Evolutionary conservation across 2,113 vertebrate genomes (phyloP), one percentile per base, ranked within the genome.

Genomic region (Maccullochella peelii): DNA sequence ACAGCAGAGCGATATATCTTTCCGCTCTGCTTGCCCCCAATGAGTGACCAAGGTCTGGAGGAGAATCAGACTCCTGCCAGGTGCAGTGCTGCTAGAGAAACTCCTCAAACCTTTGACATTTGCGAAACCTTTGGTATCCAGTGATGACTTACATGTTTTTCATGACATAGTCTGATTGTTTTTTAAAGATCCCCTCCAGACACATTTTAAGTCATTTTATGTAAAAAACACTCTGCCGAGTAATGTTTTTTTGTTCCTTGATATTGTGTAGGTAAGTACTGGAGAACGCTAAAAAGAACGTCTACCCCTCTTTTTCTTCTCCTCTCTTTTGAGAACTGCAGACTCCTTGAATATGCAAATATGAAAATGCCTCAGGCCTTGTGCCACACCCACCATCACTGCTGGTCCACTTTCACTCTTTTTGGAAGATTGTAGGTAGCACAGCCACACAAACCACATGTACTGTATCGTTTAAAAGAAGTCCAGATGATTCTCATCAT

Each of bases 81-180:
- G 73, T 63, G 40, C 68, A 80, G 82, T 63, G 90, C 87, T 93
- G 91, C 88, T 92, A 87, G 30, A 86, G 49, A 79, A 61, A 75
- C 67, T 70, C 30, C 47, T 82, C 14, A 62, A 62, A 83, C 52
- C 54, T 27, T 71, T 69, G 47, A 79, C 65, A 65, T 73, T 40
- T 74, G 77, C 23, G 8, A 73, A 83, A 77, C 16, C 55, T 55
- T 71, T 12, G 25, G 79, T 85, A 68, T 40, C 76, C n/a, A 16
- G 70, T 71, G 63, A 73, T 55, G 33, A 80, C 57, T 25, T 66
- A 76, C 38, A 65, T 77, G 44, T 61, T 77, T 88, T 69, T 70
- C 8, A 33, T 47, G 36, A 66, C 49, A 25, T 68, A 40, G 2
- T 50, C 8, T 49, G 38, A 79, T 83, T 75, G 47, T 80, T 79